Conservation (phyloP, 35 echinoderm and acorn worm species). For the Amphiura filiformis region DNA sequence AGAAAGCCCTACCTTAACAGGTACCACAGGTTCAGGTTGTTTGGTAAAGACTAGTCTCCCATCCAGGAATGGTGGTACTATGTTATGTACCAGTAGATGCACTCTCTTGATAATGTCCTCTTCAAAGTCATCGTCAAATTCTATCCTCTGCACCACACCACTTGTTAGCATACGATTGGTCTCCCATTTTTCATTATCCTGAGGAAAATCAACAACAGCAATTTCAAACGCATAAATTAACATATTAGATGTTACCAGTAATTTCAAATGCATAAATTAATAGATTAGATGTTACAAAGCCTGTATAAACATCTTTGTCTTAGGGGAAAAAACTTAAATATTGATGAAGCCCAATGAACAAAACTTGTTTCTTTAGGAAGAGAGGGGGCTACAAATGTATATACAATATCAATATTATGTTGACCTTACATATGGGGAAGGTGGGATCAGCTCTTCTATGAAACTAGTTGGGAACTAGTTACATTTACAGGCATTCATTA, state of each 20-base stretch:
- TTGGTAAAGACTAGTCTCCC: conserved; percentile 98
- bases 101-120: conserved; percentile 79
- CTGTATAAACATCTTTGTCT: too few species aligned
- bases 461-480: too few species aligned
- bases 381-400: too few species aligned
- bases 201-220: background rate
- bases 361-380: too few species aligned
- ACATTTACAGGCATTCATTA: too few species aligned
- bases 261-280: background rate
- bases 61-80: conserved; percentile 94
- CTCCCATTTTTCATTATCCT: conserved; percentile 99
- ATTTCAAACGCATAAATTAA: background rate
- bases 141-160: conserved; percentile 84
- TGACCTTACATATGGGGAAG: too few species aligned
- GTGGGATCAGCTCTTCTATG: too few species aligned
- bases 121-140: conserved; percentile 94
- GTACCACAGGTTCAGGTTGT: conserved; percentile 95
- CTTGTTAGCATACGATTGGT: conserved; percentile 96
- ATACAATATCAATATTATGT: too few species aligned
- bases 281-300: too few species aligned
- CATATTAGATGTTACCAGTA: too few species aligned
- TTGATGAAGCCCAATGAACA: too few species aligned
- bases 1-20: conserved; percentile 93
- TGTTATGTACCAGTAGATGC: conserved; percentile 93
- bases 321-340: too few species aligned